Base-by-base conservation (phyloP, 2,797 vertebrate genomes). In the Kryptolebias ocellatus region DNA sequence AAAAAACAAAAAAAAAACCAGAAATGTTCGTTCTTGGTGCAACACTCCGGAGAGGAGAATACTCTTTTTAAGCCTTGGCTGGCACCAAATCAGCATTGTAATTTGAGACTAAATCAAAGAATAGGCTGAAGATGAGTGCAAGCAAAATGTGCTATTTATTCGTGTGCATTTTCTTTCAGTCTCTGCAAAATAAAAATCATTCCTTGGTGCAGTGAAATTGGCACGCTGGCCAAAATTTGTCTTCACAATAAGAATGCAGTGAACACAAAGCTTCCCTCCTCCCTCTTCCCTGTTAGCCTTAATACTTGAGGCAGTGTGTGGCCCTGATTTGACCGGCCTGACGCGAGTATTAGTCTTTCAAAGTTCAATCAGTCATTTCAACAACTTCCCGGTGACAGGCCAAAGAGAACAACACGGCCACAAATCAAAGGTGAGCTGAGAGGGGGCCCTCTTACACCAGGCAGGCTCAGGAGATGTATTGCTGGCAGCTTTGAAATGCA, bases 321-420 rank as follows among this genome's bases (percentile, higher is more conserved):
- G 76, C 72, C 70, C 79, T 57, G 67, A 72, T 86, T 72, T 64
- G 69, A 61, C 67, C 60, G 55, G 76, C 37, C 80, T 76, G 90
- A 89, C 83, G 73, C 53, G 70, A 83, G 66, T 80, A 86, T 91
- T 79, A 72, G 78, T 90, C 86, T 92, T 83, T 85, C 80, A 90
- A 86, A 80, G 80, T 80, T 81, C 87, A 85, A 91, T 93, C 88
- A 89, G 89, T 93, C 90, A 86, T 76, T 78, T 81, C 69, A 70
- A 86, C 87, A 74, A 77, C 86, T 83, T 77, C 70, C 64, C 63
- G 76, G 83, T 87, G 89, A 91, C 90, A 84, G 86, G 85, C 79
- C 84, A 75, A 74, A 89, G 83, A 89, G 90, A 90, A 90, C 87
- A 87, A 86, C 89, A 86, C 60, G 76, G 76, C 79, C 85, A 91